These are phyloP conservation scores for Rapana venosa DNA, from an alignment of 2,888 invertebrate species.

Conservation along the genomic window DNA sequence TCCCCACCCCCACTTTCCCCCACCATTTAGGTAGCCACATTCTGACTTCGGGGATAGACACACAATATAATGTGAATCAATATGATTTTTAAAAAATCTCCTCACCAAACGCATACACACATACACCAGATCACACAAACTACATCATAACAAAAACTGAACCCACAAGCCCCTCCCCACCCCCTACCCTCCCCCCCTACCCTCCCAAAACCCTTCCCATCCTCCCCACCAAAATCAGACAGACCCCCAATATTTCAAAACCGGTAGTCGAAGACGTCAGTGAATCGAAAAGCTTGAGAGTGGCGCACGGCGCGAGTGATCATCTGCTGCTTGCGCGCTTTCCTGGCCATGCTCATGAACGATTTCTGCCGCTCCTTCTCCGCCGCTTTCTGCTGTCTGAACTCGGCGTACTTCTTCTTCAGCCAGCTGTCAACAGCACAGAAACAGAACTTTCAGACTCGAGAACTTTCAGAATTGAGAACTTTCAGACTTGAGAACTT, in stretches of 20 bases:
- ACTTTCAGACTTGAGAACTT: too few relatives aligned
- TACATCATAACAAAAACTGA: not conserved
- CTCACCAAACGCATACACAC: not conserved
- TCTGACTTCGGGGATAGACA: too few relatives aligned
- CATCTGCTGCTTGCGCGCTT: constrained; percentile 66
- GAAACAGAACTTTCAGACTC: too few relatives aligned
- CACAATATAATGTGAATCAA: too few relatives aligned
- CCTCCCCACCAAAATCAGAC: not conserved
- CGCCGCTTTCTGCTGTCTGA: constrained; percentile 53
- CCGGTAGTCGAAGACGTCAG: constrained; percentile 74
- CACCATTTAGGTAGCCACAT: too few relatives aligned
- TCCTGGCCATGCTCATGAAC: constrained; percentile 60
- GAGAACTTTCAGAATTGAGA: too few relatives aligned
- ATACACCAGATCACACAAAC: not conserved
- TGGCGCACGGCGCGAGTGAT: constrained; percentile 67
- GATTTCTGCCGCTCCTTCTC: constrained; percentile 64
- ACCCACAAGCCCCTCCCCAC: not conserved
- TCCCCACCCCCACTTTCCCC: too few relatives aligned
- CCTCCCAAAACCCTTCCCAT: too few relatives aligned
- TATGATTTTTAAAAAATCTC: too few relatives aligned
- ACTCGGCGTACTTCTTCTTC: constrained; percentile 66
- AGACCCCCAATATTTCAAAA: constrained; percentile 17
- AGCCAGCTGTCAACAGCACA: constrained; percentile 65
- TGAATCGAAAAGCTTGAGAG: constrained; percentile 69
- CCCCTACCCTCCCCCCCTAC: not conserved